A percentile compares a stretch with the other conserved stretches of the same genome.
These are phyloP conservation scores for Anguilla marmorata DNA, from an alignment of 2,797 vertebrate genomes.

Conservation along the genomic window DNA sequence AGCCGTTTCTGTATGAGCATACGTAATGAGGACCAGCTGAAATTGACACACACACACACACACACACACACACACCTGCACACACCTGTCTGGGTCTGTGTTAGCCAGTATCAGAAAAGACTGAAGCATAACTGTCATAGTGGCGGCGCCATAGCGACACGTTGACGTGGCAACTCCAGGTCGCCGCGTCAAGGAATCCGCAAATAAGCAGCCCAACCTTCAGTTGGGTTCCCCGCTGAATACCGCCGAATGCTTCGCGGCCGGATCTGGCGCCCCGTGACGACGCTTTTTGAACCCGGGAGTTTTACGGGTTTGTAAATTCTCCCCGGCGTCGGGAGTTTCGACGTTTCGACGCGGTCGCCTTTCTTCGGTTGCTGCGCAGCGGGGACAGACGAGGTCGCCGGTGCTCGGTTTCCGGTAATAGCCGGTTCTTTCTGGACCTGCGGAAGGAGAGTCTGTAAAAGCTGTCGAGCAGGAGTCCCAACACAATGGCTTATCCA, in stretches of 20 bases:
- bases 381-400: not conserved
- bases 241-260: not conserved
- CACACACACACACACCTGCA: too few species aligned
- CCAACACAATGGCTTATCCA: not conserved
- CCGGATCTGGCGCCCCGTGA: not conserved
- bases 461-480: conserved; percentile 2
- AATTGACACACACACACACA: not conserved
- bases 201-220: not conserved
- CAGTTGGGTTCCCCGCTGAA: not conserved
- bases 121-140: not conserved
- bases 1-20: not conserved
- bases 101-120: too few species aligned
- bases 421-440: not conserved
- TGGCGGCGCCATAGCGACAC: not conserved
- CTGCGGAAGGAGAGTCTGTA: not conserved
- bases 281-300: not conserved
- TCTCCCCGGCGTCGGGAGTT: not conserved
- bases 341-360: not conserved
- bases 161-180: not conserved
- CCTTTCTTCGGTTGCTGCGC: not conserved
- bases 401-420: not conserved
- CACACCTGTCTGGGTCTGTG: not conserved
- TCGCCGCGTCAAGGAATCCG: too few species aligned
- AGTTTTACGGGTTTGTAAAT: not conserved
- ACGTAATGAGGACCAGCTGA: not conserved